These are phyloP conservation scores for Urocynchramus pylzowi DNA, from an alignment of 2,113 vertebrate genomes.

Conservation along the genomic window DNA sequence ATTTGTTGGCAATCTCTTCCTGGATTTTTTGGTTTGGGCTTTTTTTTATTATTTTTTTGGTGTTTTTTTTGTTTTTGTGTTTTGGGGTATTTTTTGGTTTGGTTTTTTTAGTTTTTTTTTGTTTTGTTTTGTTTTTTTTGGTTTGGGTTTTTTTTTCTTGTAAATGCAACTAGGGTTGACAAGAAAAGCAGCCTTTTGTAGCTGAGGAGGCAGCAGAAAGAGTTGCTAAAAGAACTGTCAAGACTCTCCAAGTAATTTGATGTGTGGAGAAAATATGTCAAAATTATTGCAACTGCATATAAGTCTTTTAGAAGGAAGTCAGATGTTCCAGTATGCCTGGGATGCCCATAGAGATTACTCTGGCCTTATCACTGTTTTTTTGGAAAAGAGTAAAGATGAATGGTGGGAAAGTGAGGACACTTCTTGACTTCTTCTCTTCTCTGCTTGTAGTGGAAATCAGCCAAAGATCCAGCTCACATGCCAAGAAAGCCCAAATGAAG, in stretches of 20 bases:
- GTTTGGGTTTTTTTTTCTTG: neutral
- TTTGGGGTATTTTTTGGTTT: too few species aligned
- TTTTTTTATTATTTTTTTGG: neutral
- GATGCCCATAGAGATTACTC: neutral
- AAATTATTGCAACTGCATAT: neutral
- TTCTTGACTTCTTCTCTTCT: slow-evolving; percentile 11
- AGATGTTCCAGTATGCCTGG: neutral
- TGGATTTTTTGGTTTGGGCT: neutral
- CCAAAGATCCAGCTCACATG: slow-evolving; percentile 37
- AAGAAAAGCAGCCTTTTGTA: neutral
- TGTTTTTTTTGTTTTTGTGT: neutral
- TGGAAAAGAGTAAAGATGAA: neutral
- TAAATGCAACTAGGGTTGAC: neutral
- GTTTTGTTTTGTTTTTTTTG: neutral
- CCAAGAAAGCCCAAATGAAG: slow-evolving; percentile 1
- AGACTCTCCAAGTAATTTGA: neutral
- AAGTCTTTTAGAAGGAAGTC: neutral
- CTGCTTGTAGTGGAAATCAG: slow-evolving; percentile 38
- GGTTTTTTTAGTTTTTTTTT: too few species aligned
- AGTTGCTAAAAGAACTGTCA: neutral
- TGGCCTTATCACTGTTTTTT: neutral
- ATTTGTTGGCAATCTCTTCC: neutral
- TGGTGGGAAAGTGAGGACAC: slow-evolving; percentile 36
- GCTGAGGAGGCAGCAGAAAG: neutral
- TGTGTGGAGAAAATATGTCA: neutral